Conservation (phyloP, 2,797 vertebrate species). For the Sylvia borin region DNA sequence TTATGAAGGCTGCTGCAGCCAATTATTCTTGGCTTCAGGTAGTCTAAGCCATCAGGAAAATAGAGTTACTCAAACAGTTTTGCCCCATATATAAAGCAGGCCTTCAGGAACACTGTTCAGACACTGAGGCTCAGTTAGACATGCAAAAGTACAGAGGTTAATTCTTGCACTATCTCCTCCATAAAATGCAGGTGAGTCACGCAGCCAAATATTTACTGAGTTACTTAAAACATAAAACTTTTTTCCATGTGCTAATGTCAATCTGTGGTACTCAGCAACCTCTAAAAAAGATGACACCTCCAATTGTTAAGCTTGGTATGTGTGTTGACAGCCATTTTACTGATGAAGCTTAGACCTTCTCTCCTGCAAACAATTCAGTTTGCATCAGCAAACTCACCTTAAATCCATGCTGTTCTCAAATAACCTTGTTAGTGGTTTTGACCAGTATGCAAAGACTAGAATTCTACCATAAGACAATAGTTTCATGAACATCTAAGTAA, state of each 20-base stretch:
- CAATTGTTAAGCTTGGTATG: not conserved
- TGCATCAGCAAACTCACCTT: not conserved
- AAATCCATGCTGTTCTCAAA: not conserved
- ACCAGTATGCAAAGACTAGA: not conserved
- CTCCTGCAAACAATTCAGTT: not conserved
- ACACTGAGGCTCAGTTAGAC: not conserved
- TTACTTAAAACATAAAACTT: not conserved
- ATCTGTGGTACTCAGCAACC: not conserved
- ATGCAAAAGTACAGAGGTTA: not conserved
- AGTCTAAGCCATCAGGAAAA: not conserved
- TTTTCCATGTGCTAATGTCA: not conserved
- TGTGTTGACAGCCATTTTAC: not conserved
- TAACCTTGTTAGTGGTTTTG: not conserved
- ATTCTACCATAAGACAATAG: not conserved
- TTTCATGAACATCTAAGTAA: not conserved
- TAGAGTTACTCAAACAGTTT: not conserved
- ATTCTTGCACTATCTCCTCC: not conserved
- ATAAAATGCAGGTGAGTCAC: not conserved
- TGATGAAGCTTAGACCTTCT: not conserved
- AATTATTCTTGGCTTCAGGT: not conserved
- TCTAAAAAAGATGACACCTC: not conserved
- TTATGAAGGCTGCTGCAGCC: not conserved
- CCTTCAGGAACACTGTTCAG: not conserved
- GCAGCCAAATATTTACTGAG: not conserved
- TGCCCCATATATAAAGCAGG: not conserved